These are phyloP conservation scores for Euura lappo DNA, from an alignment of 1,140 invertebrate species.

Conservation along the genomic window DNA sequence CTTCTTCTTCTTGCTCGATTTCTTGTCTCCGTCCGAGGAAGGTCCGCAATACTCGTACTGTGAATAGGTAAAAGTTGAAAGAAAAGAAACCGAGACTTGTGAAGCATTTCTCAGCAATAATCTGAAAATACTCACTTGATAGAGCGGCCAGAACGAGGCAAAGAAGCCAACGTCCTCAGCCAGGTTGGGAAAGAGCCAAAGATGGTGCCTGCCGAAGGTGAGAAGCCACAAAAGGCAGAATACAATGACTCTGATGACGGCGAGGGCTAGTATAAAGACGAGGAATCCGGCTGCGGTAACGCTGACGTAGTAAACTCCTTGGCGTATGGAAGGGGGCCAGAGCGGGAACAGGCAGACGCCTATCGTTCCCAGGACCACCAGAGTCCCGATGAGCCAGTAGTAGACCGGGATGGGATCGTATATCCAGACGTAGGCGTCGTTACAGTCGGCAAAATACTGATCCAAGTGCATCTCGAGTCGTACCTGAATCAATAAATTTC, in stretches of 20 bases:
- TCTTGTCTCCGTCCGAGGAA: constrained; percentile 59
- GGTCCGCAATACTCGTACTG: constrained; percentile 80
- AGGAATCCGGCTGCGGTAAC: constrained; percentile 93
- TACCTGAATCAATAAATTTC: constrained; percentile 52
- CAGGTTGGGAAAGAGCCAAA: constrained; percentile 97
- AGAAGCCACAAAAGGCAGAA: constrained; percentile 92
- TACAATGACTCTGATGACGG: constrained; percentile 86
- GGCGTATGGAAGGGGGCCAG: constrained; percentile 92
- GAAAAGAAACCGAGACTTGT: not conserved
- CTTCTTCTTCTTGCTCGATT: constrained; percentile 78
- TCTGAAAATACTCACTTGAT: constrained; percentile 73
- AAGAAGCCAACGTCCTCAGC: constrained; percentile 99
- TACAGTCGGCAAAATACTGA: constrained; percentile 90
- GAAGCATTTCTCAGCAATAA: constrained; percentile 8
- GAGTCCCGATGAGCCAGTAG: constrained; percentile 93
- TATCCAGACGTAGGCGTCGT: constrained; percentile 98
- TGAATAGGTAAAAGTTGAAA: constrained; percentile 34
- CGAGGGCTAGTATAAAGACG: constrained; percentile 89
- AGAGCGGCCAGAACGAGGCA: constrained; percentile 97
- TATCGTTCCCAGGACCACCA: constrained; percentile 92
- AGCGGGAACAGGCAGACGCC: constrained; percentile 97
- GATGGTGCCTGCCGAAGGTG: constrained; percentile 89
- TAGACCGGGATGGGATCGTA: constrained; percentile 97
- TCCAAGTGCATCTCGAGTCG: constrained; percentile 96
- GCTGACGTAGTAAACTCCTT: constrained; percentile 97